phyloP scores from a whole-genome alignment of 2,888 invertebrate species.

The Troglohyphantes excavatus region DNA sequence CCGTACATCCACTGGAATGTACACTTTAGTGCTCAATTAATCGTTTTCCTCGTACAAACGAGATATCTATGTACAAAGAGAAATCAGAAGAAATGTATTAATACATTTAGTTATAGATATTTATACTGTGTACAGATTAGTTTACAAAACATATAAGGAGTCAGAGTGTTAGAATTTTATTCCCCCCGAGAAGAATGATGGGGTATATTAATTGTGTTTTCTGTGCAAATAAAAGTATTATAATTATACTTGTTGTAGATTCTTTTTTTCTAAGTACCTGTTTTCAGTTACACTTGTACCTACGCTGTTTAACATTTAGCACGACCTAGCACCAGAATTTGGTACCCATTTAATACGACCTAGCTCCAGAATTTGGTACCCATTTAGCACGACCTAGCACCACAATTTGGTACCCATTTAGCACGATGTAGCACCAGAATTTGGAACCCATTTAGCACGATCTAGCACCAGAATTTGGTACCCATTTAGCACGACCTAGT shows the following conservation, averaged over 20 bases:
- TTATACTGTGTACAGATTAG: constrained; percentile 77
- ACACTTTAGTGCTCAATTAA: constrained; percentile 73
- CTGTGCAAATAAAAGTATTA: constrained; percentile 75
- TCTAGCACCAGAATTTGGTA: too few species aligned
- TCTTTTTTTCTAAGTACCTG: too few species aligned
- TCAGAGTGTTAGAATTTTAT: constrained; percentile 73
- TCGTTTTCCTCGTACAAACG: constrained; percentile 62
- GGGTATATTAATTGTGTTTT: constrained; percentile 72
- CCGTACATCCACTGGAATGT: constrained; percentile 24
- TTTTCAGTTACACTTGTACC: too few species aligned
- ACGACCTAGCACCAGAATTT: too few species aligned
- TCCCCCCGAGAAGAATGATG: constrained; percentile 60
- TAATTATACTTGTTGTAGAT: constrained; percentile 30
- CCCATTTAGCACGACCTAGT: too few species aligned
- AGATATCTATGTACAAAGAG: constrained; percentile 53
- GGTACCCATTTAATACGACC: too few species aligned
- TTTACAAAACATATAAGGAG: constrained; percentile 61
- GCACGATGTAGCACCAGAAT: too few species aligned
- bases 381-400: too few species aligned
- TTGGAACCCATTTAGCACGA: too few species aligned
- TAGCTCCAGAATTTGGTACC: too few species aligned
- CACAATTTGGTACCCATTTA: too few species aligned
- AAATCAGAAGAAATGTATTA: constrained; percentile 47
- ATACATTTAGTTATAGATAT: constrained; percentile 74
- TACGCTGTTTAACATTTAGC: too few species aligned